A percentile compares a stretch with the other conserved stretches of the same genome.
Evolutionary conservation across 2,888 invertebrate species (phyloP).

Genomic region (Notodonta dromedarius): DNA sequence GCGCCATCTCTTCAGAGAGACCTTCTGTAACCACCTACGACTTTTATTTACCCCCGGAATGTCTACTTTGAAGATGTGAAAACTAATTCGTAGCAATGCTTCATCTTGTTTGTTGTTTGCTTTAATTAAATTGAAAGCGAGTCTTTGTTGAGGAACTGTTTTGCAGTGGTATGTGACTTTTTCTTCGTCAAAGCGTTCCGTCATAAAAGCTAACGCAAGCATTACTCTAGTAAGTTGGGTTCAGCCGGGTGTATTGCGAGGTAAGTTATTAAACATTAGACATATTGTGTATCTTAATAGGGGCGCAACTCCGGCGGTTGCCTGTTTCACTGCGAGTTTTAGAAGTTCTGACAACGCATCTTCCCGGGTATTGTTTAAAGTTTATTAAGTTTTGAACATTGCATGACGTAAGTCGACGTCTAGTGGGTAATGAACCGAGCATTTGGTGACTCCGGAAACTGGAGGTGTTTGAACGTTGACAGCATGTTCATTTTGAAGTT

Average conservation of each 20-base stretch:
- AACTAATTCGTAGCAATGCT: conserved; percentile 75
- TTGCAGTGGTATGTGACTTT: conserved; percentile 49
- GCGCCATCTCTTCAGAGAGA: conserved; percentile 46
- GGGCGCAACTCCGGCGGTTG: conserved; percentile 63
- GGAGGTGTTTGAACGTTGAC: conserved; percentile 37
- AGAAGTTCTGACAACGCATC: conserved; percentile 79
- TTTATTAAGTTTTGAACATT: conserved; percentile 79
- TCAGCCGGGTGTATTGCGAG: conserved; percentile 31
- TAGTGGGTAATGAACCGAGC: conserved; percentile 65
- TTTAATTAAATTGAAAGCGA: conserved; percentile 67
- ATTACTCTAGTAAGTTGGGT: conserved; percentile 21
- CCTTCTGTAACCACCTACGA: conserved; percentile 53
- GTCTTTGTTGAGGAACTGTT: conserved; percentile 60
- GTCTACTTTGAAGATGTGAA: conserved; percentile 70
- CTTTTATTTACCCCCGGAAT: conserved; percentile 76
- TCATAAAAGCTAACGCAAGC: conserved; percentile 33
- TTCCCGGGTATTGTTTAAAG: conserved; percentile 78
- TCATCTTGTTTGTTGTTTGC: conserved; percentile 60
- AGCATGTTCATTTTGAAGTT: conserved; percentile 36
- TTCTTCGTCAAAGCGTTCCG: conserved; percentile 44
- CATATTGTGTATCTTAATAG: conserved; percentile 73
- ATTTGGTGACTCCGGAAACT: conserved; percentile 42
- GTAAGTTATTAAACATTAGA: conserved; percentile 66
- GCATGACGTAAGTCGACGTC: conserved; percentile 72
- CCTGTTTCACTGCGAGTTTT: conserved; percentile 69